Evolutionary conservation across 2,888 invertebrate genomes (phyloP).

Genomic region (Rhynchonema sp.): DNA sequence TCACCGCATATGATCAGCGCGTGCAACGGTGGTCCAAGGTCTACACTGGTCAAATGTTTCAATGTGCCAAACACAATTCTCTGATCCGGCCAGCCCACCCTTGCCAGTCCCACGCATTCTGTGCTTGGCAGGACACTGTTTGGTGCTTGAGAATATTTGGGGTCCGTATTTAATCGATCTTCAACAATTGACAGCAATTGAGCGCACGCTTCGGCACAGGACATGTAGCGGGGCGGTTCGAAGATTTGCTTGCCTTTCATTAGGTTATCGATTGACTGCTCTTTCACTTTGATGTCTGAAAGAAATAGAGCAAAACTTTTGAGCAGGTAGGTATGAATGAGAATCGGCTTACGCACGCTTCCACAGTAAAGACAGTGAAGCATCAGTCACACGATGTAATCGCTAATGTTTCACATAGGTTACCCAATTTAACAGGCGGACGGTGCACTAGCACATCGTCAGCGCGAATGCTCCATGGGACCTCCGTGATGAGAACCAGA

Average conservation of each 20-base stretch:
- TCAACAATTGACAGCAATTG: constrained; percentile 59
- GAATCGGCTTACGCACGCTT: too few relatives aligned
- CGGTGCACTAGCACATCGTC: too few relatives aligned
- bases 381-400: background rate
- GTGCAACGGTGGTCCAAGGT: constrained; percentile 73
- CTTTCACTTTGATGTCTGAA: constrained; percentile 90
- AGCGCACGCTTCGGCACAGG: constrained; percentile 58
- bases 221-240: constrained; percentile 85
- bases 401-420: too few relatives aligned
- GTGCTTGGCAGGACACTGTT: constrained; percentile 35
- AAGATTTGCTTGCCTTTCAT: constrained; percentile 70
- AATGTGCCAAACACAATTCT: constrained; percentile 54
- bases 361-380: too few relatives aligned
- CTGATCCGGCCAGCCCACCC: constrained; percentile 67
- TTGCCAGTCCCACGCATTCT: constrained; percentile 62
- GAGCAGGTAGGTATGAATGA: too few relatives aligned
- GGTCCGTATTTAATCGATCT: too few relatives aligned
- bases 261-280: constrained; percentile 79
- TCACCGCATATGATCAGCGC: constrained; percentile 63
- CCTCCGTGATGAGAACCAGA: too few relatives aligned
- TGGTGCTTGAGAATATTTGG: too few relatives aligned
- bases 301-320: too few relatives aligned
- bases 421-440: too few relatives aligned
- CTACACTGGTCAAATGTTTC: constrained; percentile 48
- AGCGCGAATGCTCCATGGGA: too few relatives aligned